Conservation (phyloP, 2,113 vertebrate genomes). For the Poicephalus gulielmi region DNA sequence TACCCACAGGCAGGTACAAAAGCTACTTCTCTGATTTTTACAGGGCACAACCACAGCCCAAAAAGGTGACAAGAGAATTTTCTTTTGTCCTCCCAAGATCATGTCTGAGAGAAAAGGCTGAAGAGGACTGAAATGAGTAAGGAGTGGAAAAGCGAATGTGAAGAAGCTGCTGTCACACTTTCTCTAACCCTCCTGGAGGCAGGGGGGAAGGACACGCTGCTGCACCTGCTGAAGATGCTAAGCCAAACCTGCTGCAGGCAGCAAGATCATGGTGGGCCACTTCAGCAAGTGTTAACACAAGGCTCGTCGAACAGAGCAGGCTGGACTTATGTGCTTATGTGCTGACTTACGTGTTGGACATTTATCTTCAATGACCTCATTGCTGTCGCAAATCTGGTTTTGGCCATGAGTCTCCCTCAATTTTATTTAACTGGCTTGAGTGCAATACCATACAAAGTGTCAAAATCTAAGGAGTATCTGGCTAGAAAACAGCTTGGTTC, state of each 20-base stretch:
- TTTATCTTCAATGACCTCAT: background rate
- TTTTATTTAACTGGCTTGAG: background rate
- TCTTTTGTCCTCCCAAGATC: background rate
- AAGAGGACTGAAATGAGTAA: background rate
- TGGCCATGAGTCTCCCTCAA: background rate
- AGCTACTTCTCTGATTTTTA: background rate
- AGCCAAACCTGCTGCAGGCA: background rate
- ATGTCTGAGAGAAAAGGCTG: background rate
- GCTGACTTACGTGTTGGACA: accelerated
- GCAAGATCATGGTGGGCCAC: accelerated
- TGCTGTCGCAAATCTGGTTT: background rate
- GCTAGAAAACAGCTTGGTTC: background rate
- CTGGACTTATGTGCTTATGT: background rate
- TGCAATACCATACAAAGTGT: background rate
- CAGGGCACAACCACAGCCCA: background rate
- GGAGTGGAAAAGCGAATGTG: accelerated
- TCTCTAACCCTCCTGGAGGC: background rate
- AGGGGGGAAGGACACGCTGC: background rate
- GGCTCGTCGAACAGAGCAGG: background rate
- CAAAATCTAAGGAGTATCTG: background rate
- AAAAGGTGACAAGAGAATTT: background rate
- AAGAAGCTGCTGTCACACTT: background rate
- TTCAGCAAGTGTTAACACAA: background rate
- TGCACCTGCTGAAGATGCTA: too few species aligned
- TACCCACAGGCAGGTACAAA: background rate